These are phyloP conservation scores for Strigops habroptila DNA, from an alignment of 2,113 vertebrate genomes.

Conservation along the genomic window DNA sequence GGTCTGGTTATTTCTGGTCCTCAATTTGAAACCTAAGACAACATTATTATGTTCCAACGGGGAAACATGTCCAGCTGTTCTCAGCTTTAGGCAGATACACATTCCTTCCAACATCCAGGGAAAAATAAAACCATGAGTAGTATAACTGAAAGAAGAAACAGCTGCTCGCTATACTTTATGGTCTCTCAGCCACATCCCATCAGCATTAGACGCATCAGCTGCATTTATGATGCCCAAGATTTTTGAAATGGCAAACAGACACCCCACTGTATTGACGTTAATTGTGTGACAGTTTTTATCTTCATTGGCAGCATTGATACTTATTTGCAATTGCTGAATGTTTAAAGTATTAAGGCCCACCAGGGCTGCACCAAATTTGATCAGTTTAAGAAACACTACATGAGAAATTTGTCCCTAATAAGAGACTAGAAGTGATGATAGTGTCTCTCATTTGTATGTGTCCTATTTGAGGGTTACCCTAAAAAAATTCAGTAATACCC, in stretches of 20 bases:
- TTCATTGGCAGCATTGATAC: background rate
- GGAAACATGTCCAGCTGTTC: constrained; percentile 52
- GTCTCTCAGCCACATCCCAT: background rate
- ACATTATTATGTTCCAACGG: constrained; percentile 2
- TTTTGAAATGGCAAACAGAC: background rate
- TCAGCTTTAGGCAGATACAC: background rate
- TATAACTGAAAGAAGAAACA: background rate
- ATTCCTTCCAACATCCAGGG: constrained; percentile 32
- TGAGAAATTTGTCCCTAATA: background rate
- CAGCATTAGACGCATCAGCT: background rate
- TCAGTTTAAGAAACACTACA: background rate
- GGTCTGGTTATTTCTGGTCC: constrained; percentile 13
- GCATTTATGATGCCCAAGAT: background rate
- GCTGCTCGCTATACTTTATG: background rate
- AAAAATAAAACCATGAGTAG: background rate
- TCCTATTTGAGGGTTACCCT: background rate
- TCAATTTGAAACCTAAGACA: background rate
- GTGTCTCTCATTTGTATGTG: background rate
- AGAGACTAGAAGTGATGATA: background rate
- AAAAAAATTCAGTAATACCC: background rate
- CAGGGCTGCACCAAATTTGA: background rate
- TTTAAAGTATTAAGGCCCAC: background rate
- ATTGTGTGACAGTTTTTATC: background rate
- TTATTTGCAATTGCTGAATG: background rate
- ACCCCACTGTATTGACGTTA: background rate